Percentiles rank a stretch among this genome's conserved stretches.
Evolutionary conservation across 2,113 vertebrate genomes (phyloP).

Genomic region (Amia ocellicauda): DNA sequence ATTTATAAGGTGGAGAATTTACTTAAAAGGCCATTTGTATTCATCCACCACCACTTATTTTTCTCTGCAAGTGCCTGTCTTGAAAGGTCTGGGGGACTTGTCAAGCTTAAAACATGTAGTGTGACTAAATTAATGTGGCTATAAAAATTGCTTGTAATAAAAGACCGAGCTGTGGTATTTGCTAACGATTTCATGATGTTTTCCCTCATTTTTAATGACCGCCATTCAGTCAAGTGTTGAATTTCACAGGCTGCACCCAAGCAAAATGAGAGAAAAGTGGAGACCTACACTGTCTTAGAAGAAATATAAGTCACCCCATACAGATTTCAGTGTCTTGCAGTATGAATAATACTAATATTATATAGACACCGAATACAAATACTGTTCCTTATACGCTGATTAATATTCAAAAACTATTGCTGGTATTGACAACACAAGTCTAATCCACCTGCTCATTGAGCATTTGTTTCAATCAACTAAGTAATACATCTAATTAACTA

Average conservation of each 20-base stretch:
- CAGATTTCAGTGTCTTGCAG: no score
- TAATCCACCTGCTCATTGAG: no score
- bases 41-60: conserved; percentile 17
- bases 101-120: conserved; percentile 16
- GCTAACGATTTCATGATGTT: conserved; percentile 13
- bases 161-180: conserved; percentile 14
- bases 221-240: neutral
- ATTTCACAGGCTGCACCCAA: neutral
- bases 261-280: neutral
- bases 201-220: neutral
- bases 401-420: no score
- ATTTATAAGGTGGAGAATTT: conserved; percentile 30
- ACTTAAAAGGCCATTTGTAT: conserved; percentile 31
- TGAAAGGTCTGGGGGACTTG: neutral
- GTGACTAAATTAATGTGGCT: conserved; percentile 17
- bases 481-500: no score
- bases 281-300: no score
- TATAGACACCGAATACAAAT: no score
- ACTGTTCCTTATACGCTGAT: no score
- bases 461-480: no score
- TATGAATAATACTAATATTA: no score
- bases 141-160: conserved; percentile 8
- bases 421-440: no score
- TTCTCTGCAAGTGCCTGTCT: neutral
- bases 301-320: no score